These are phyloP conservation scores for Melanotaenia trifasciata DNA, from an alignment of 2,797 vertebrate genomes.

Conservation along the genomic window DNA sequence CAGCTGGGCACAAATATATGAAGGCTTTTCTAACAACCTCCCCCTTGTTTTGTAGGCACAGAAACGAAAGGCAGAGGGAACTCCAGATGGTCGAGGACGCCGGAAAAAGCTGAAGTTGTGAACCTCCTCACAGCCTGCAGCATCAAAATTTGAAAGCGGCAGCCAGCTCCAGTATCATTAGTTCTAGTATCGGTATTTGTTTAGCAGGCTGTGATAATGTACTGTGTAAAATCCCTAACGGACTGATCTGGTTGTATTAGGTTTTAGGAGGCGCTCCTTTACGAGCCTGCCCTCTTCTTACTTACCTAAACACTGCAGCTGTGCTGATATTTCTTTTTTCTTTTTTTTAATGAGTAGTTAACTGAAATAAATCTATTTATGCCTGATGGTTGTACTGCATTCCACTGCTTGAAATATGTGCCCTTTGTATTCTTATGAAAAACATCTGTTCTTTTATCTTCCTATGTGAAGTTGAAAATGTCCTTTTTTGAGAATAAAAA, in stretches of 20 bases:
- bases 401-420: slow-evolving; percentile 80
- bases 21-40: background rate
- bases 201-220: slow-evolving; percentile 88
- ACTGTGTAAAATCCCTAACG: slow-evolving; percentile 88
- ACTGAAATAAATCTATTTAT: slow-evolving; percentile 90
- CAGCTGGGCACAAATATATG: background rate
- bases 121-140: slow-evolving; percentile 58
- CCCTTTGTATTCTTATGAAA: slow-evolving; percentile 66
- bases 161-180: slow-evolving; percentile 80
- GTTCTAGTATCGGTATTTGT: slow-evolving; percentile 86
- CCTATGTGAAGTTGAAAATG: slow-evolving; percentile 77
- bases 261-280: slow-evolving; percentile 86
- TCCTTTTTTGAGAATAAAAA: slow-evolving; percentile 74
- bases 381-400: slow-evolving; percentile 84
- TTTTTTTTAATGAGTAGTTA: slow-evolving; percentile 91
- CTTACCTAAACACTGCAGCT: slow-evolving; percentile 88
- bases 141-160: slow-evolving; percentile 37
- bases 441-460: slow-evolving; percentile 69
- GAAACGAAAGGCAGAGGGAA: slow-evolving; percentile 95
- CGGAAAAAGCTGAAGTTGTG: slow-evolving; percentile 98
- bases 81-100: slow-evolving; percentile 91
- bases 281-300: slow-evolving; percentile 85
- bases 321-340: slow-evolving; percentile 87
- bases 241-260: slow-evolving; percentile 85
- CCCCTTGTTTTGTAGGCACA: slow-evolving; percentile 82